These are phyloP conservation scores for Tenthredo notha DNA, from an alignment of 2,888 invertebrate genomes.

Conservation along the genomic window DNA sequence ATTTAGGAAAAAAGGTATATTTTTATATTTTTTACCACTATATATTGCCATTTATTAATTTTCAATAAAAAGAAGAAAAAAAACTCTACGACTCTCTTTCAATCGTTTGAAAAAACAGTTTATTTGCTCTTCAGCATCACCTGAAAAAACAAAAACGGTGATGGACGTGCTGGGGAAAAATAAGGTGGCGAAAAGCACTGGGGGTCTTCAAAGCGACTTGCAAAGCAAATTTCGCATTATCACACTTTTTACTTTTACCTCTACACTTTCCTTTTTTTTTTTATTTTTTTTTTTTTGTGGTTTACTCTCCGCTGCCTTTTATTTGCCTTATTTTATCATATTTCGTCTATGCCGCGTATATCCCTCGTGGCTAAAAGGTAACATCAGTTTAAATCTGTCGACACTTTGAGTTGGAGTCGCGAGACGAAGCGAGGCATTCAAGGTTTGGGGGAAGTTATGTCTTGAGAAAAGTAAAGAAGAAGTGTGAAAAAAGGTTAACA, in stretches of 20 bases:
- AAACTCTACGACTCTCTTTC: too few relatives aligned
- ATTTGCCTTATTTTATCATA: not conserved
- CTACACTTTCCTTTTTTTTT: not conserved
- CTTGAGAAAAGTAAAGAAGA: not conserved
- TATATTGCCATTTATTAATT: too few relatives aligned
- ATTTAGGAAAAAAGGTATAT: too few relatives aligned
- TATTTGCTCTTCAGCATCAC: not conserved
- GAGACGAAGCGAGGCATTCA: not conserved
- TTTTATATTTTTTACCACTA: too few relatives aligned
- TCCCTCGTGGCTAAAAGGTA: not conserved
- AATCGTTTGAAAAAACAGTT: not conserved
- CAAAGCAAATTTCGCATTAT: conserved; percentile 9
- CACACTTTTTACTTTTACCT: conserved; percentile 11
- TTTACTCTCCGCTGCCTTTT: not conserved
- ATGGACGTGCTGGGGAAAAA: not conserved
- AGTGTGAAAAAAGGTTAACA: not conserved
- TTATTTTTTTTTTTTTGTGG: not conserved
- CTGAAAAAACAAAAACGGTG: not conserved
- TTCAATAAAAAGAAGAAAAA: too few relatives aligned
- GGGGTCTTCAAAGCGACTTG: not conserved
- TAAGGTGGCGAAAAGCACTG: conserved; percentile 11
- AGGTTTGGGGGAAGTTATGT: not conserved
- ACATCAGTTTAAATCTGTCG: conserved; percentile 2
- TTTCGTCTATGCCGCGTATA: not conserved
- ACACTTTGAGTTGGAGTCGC: not conserved